Conservation (phyloP, 2,113 vertebrate genomes). For the Otolemur garnettii region DNA sequence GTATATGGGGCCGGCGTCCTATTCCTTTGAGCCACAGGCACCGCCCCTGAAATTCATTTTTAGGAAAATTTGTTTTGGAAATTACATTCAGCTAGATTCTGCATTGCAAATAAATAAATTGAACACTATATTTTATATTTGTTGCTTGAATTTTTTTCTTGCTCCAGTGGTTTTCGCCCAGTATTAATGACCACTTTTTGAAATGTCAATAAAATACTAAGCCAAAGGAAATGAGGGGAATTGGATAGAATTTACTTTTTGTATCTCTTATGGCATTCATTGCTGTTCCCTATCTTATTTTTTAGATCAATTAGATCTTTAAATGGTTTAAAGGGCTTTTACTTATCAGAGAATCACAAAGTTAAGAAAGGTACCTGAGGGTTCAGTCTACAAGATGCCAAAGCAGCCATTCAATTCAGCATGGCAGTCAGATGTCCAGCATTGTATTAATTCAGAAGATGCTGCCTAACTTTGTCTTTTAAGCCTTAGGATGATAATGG, state of each 20-base stretch:
- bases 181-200: neutral
- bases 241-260: neutral
- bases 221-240: neutral
- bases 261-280: neutral
- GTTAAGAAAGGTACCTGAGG: neutral
- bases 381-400: neutral
- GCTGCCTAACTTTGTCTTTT: neutral
- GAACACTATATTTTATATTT: neutral
- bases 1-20: no score
- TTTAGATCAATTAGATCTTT: slow-evolving; percentile 29
- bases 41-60: neutral
- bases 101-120: neutral
- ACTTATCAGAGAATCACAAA: neutral
- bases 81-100: neutral
- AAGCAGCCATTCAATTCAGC: neutral
- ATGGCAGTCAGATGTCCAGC: neutral
- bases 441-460: neutral
- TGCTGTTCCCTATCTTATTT: neutral
- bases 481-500: no score
- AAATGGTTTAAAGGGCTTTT: neutral
- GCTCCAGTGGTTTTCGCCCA: neutral
- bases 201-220: slow-evolving; percentile 7
- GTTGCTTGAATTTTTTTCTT: neutral
- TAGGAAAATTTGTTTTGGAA: neutral
- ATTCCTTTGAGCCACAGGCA: no score